phyloP scores from a whole-genome alignment of 2,797 vertebrate species.

The Liasis olivaceus region DNA sequence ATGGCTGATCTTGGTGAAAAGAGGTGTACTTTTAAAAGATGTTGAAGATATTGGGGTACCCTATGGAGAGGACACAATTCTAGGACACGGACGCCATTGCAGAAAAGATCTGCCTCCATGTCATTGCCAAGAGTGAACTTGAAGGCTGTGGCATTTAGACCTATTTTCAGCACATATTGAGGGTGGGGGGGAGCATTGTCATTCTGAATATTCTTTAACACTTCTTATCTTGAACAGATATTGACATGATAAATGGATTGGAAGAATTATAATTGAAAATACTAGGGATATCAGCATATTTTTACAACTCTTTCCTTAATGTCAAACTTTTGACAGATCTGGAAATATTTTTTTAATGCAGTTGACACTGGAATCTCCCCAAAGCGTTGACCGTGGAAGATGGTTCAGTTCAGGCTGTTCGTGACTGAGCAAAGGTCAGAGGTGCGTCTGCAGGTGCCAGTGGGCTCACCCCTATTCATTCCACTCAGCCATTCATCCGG shows the following conservation, averaged over 20 bases:
- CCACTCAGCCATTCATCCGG: constrained; percentile 95
- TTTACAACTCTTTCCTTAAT: neutral
- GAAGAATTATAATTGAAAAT: neutral
- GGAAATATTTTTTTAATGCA: neutral
- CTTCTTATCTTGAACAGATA: neutral
- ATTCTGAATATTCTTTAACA: neutral
- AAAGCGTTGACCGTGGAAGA: neutral
- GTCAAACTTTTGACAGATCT: neutral
- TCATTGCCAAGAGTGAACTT: neutral
- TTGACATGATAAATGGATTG: neutral
- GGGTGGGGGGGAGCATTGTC: neutral
- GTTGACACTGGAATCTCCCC: neutral
- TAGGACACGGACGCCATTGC: neutral
- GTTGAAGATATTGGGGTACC: neutral
- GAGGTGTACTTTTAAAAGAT: neutral
- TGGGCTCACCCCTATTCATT: constrained; percentile 86
- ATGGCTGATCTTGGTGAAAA: neutral
- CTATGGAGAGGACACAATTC: neutral
- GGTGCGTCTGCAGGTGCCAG: too few relatives aligned
- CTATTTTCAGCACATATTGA: neutral
- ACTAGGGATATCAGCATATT: neutral
- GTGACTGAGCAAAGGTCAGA: neutral
- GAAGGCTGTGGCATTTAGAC: too few relatives aligned
- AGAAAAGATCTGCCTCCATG: neutral
- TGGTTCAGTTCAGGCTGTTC: neutral